Evolutionary conservation across 1,140 invertebrate genomes (phyloP).

Genomic region (Drosophila rufa): DNA sequence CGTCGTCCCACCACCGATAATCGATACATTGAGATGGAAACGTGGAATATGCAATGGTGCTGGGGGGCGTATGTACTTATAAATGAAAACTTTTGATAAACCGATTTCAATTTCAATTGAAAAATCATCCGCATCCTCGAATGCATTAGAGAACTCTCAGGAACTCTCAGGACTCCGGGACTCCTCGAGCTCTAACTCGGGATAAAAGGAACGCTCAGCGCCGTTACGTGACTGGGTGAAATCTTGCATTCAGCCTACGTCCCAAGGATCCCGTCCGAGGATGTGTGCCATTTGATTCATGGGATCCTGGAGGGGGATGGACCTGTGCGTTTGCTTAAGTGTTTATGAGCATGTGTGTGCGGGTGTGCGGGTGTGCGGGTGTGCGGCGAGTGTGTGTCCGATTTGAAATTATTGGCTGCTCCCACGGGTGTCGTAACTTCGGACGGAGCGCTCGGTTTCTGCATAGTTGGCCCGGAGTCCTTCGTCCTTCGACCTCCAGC

Average conservation of each 20-base stretch:
- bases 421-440: slow-evolving; percentile 81
- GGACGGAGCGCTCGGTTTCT: slow-evolving; percentile 56
- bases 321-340: slow-evolving; percentile 31
- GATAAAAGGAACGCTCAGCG: not conserved
- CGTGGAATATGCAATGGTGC: slow-evolving; percentile 5
- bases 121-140: slow-evolving; percentile 29
- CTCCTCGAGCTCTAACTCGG: too few relatives aligned
- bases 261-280: slow-evolving; percentile 27
- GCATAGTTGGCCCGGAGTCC: slow-evolving; percentile 56
- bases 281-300: slow-evolving; percentile 77
- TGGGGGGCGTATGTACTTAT: slow-evolving; percentile 1
- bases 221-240: slow-evolving; percentile 57
- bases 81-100: slow-evolving; percentile 47
- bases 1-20: slow-evolving; percentile 8
- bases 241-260: slow-evolving; percentile 57
- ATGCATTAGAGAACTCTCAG: slow-evolving; percentile 21
- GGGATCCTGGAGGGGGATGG: slow-evolving; percentile 30
- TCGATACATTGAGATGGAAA: slow-evolving; percentile 37
- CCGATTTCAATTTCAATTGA: slow-evolving; percentile 53
- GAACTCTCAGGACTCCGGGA: too few relatives aligned
- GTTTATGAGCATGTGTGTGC: slow-evolving; percentile 37
- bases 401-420: slow-evolving; percentile 84
- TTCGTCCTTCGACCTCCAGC: not conserved
- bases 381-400: slow-evolving; percentile 51
- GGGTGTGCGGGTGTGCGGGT: slow-evolving; percentile 12